Percentiles rank a stretch among this genome's conserved stretches.
Conservation (phyloP, 1,140 invertebrate species). For the Drosophila varians region DNA sequence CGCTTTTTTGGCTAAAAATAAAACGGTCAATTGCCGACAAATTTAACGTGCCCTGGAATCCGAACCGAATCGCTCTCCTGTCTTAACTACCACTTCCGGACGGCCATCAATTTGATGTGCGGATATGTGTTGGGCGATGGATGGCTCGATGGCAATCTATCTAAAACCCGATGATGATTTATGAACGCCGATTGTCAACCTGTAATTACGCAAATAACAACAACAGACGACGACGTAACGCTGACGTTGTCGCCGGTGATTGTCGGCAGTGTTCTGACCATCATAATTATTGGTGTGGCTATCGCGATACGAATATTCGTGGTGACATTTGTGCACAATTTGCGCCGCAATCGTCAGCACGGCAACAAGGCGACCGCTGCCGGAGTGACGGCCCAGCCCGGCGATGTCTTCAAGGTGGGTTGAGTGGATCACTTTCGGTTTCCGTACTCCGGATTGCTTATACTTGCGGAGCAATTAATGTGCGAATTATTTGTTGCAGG, state of each 20-base stretch:
- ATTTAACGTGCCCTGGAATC: constrained; percentile 17
- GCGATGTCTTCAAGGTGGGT: constrained; percentile 80
- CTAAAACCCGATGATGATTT: constrained; percentile 73
- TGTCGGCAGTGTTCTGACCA: constrained; percentile 81
- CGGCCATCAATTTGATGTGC: constrained; percentile 38
- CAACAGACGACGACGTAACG: constrained; percentile 75
- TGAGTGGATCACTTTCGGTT: neutral
- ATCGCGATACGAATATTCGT: constrained; percentile 82
- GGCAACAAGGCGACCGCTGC: constrained; percentile 71
- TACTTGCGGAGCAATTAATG: constrained; percentile 31
- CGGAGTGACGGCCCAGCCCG: constrained; percentile 60
- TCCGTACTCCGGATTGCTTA: neutral
- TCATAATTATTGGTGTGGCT: constrained; percentile 81
- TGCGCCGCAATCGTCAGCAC: constrained; percentile 79
- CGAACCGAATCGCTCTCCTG: neutral
- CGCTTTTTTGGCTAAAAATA: constrained; percentile 54
- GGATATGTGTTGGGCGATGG: constrained; percentile 28
- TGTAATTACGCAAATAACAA: constrained; percentile 70
- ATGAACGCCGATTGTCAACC: constrained; percentile 62
- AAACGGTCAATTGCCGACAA: constrained; percentile 58
- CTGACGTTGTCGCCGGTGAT: constrained; percentile 78
- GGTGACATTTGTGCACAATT: constrained; percentile 78
- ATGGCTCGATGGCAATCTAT: constrained; percentile 60
- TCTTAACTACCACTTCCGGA: constrained; percentile 28
- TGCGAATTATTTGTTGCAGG: constrained; percentile 47